These are phyloP conservation scores for Epicampocera succincta DNA, from an alignment of 2,888 invertebrate genomes.

Conservation along the genomic window DNA sequence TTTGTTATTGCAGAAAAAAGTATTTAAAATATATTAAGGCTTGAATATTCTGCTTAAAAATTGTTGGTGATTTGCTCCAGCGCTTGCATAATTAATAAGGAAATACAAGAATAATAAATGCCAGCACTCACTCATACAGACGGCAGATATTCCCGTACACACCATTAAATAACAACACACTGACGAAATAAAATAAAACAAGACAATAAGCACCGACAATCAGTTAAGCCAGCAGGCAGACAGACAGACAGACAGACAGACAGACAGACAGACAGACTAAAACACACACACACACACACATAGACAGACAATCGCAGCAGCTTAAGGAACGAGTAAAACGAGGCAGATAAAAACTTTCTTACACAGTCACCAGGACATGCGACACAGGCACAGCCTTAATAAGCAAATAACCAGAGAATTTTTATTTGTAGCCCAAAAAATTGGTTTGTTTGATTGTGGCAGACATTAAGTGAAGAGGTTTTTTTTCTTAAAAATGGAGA, in stretches of 20 bases:
- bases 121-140: conserved; percentile 1
- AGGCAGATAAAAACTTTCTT: not conserved
- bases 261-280: not conserved
- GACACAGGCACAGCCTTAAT: conserved; percentile 8
- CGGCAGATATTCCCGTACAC: not conserved
- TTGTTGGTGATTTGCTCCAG: conserved; percentile 79
- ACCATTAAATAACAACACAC: not conserved
- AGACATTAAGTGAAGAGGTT: conserved; percentile 20
- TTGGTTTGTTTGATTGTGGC: conserved; percentile 48
- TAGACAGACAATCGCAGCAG: not conserved
- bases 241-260: not conserved
- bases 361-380: conserved; percentile 12
- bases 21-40: not conserved
- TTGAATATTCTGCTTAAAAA: conserved; percentile 64
- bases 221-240: conserved; percentile 6
- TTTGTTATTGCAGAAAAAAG: too few relatives aligned
- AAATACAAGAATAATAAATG: conserved; percentile 72
- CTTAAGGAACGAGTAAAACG: not conserved
- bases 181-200: not conserved
- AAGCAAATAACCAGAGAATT: conserved; percentile 59
- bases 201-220: not conserved
- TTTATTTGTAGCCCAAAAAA: conserved; percentile 35
- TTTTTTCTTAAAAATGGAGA: too few relatives aligned
- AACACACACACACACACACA: too few relatives aligned
- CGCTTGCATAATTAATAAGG: conserved; percentile 78